These are phyloP conservation scores for Holacanthella duospinosa DNA, from an alignment of 2,888 invertebrate genomes.

Conservation along the genomic window DNA sequence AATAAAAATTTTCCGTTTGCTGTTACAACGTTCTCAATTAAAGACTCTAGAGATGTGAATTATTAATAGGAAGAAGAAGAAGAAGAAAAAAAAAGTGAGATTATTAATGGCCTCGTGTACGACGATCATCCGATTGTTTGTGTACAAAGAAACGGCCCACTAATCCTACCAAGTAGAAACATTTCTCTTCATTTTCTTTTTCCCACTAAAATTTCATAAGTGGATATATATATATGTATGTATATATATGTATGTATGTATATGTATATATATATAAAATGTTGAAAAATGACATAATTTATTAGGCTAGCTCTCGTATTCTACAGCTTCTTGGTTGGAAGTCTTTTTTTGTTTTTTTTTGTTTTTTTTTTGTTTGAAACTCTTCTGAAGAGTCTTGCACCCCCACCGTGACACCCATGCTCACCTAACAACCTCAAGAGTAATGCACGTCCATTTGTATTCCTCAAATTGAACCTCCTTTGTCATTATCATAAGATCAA, in stretches of 20 bases:
- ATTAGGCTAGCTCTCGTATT: conserved; percentile 9
- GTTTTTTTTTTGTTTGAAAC: too few relatives aligned
- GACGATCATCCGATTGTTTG: background rate
- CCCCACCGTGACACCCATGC: conserved; percentile 24
- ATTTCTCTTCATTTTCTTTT: background rate
- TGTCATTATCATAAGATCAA: background rate
- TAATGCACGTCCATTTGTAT: background rate
- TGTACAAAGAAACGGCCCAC: too few relatives aligned
- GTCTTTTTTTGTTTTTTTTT: too few relatives aligned
- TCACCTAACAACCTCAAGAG: conserved; percentile 12
- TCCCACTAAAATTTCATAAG: background rate
- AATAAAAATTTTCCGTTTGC: too few relatives aligned
- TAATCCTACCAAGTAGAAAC: background rate
- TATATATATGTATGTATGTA: background rate
- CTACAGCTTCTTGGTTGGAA: conserved; percentile 7
- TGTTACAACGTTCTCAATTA: background rate
- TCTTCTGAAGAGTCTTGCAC: conserved; percentile 9
- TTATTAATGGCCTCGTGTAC: background rate
- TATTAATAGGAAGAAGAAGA: background rate
- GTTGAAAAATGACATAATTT: conserved; percentile 19
- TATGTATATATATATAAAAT: background rate
- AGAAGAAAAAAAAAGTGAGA: too few relatives aligned
- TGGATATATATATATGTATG: background rate
- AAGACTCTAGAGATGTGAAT: background rate
- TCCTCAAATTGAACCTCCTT: background rate